Evolutionary conservation across 2,113 vertebrate genomes (phyloP), one percentile per base, ranked within the genome.

Genomic region (Bufo bufo): DNA sequence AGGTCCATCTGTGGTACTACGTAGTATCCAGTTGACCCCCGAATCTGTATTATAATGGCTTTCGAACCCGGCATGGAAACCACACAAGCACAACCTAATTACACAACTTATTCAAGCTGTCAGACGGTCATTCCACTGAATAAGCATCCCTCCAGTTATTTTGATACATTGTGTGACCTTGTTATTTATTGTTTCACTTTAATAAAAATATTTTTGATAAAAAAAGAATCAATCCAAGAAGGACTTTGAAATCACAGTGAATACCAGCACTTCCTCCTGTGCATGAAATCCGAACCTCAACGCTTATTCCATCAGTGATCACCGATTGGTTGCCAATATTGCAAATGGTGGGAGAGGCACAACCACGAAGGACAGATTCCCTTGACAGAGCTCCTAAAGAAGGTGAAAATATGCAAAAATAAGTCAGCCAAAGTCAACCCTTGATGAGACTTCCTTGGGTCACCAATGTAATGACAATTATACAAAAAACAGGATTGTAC

Each of bases 251-350:
- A 43, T 8, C 49, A 17, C n/a, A 4, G 14, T 72, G 65, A 50
- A 72, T 65, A 17, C 65, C 61, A 45, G 3, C 47, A 59, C 74
- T 6, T 49, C 85, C 74, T n/a, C 72, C 74, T 4, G 72, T 86
- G 20, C 85, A 86, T 17, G 85, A 63, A 86, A 86, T 78, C 16
- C 13, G 23, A 23, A 86, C 85, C 61, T 63, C 33, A 9, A 78
- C 74, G 20, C 20, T 86, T n/a, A 66, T 5, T 0, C 10, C 82
- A 19, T 33, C 23, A 13, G 43, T 58, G 63, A 50, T 69, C 33
- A 58, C 6, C 2, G 82, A 66, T 11, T 83, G 61, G n/a, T 14
- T 83, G 13, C 82, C 63, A 16, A 83, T 49, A 52, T 83, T 69
- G 49, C 82, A 83, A 6, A 83, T 83, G 9, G 59, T 83, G 11